Conservation (phyloP, 2,888 invertebrate species). For the Heteromurus nitidus region DNA sequence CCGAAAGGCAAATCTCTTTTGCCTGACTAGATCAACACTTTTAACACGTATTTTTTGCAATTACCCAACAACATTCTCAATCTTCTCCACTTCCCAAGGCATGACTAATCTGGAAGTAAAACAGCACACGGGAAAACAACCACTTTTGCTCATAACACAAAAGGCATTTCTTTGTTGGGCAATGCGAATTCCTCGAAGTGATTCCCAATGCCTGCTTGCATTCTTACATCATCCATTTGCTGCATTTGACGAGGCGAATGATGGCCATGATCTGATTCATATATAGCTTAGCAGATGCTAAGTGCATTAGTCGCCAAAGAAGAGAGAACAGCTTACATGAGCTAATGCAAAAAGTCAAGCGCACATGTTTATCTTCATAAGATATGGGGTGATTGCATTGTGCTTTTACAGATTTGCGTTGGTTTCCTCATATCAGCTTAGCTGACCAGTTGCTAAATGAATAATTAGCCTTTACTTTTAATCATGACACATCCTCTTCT, state of each 20-base stretch:
- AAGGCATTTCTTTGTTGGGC: slow-evolving; percentile 27
- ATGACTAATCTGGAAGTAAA: slow-evolving; percentile 24
- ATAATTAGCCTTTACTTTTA: slow-evolving; percentile 9
- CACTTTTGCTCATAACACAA: slow-evolving; percentile 8
- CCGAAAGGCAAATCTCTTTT: background rate
- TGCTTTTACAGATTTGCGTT: no score
- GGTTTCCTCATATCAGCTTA: background rate
- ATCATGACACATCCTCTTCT: slow-evolving; percentile 9
- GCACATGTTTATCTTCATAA: no score
- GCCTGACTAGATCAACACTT: background rate
- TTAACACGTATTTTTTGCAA: background rate
- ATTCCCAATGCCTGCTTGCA: background rate
- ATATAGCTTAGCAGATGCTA: background rate
- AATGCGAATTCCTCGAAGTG: slow-evolving; percentile 26
- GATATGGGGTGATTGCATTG: no score
- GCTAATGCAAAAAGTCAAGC: no score
- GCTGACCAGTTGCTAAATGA: slow-evolving; percentile 1
- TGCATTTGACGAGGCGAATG: background rate
- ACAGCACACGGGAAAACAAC: slow-evolving; percentile 12
- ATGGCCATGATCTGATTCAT: slow-evolving; percentile 8
- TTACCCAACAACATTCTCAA: slow-evolving; percentile 20
- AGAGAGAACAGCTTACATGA: background rate
- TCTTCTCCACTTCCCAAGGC: slow-evolving; percentile 7
- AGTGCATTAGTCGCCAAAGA: slow-evolving; percentile 9
- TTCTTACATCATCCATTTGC: background rate